Base-by-base conservation (phyloP, 2,888 invertebrate genomes). In the Conops quadrifasciatus region DNA sequence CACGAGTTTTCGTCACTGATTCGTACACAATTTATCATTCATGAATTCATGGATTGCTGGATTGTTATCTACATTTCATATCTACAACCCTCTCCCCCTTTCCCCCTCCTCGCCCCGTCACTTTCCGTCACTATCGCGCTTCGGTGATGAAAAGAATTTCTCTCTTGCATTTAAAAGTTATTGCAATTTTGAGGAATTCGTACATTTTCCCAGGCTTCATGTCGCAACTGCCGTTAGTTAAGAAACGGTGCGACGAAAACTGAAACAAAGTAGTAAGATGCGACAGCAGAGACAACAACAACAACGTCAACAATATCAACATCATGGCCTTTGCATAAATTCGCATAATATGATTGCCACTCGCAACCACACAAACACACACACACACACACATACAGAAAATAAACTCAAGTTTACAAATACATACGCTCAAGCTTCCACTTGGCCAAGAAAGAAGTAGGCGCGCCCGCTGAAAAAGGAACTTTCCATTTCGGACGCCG, bases 141-240 rank as follows among this genome's bases (percentile, higher is more conserved):
- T 7, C 36, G 36, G 36, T 36, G 9, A 36, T 36, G 36, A 36
- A 36, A 36, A 58, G 15, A 58, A 58, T 58, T 26, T 28, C 58
- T 26, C 28, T 58, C 24, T 16, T 58, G 28, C 58, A 58, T 36
- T 36, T 36, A 21, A 26, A 21, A 56, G 24, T 56, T 56, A 24
- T 56, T 56, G 56, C 13, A 56, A 56, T 36, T 36, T 36, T 36
- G 13, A 49, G 30, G 43, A 30, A 43, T 36, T 62, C 43, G 24
- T 15, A 63, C 47, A 47, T 47, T 63, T 63, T 63, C 63, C 47
- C 63, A 63, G 45, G 47, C 47, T 63, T 24, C 45, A 28, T 24
- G 28, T 28, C 19, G 16, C 63, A 26, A 47, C 3, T 63, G 45
- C 63, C 26, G 63, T 47, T 63, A 62, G 47, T 26, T 63, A 15